Percentiles rank a stretch among this genome's conserved stretches.
Conservation (phyloP, 2,113 vertebrate genomes). For the Neodontobutis hainanensis region DNA sequence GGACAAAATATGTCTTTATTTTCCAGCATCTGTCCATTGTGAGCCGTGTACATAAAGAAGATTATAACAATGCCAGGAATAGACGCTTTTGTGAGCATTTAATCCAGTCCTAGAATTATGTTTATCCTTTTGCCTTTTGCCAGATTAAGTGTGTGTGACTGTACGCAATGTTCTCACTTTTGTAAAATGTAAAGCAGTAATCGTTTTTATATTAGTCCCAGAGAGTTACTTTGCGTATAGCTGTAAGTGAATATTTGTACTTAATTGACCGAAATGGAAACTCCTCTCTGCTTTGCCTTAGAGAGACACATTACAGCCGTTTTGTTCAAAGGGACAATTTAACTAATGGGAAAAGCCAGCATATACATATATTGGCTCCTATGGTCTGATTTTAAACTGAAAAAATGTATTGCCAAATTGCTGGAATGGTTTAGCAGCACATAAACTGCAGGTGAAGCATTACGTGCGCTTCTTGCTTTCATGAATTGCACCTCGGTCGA, state of each 20-base stretch:
- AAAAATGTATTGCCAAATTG: not conserved
- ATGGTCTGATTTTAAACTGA: not conserved
- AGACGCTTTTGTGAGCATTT: too few relatives aligned
- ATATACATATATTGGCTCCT: slow-evolving; percentile 4
- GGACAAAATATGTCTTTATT: too few relatives aligned
- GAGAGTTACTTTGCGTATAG: not conserved
- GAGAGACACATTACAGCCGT: slow-evolving; percentile 19
- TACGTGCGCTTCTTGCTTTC: not conserved
- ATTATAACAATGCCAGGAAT: too few relatives aligned
- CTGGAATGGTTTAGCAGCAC: not conserved
- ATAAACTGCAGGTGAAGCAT: slow-evolving; percentile 6
- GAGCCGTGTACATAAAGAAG: too few relatives aligned
- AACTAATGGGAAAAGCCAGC: not conserved
- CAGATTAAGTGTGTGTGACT: too few relatives aligned
- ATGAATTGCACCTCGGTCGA: not conserved
- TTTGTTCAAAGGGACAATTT: slow-evolving; percentile 9
- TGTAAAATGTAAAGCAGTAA: not conserved
- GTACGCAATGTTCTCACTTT: too few relatives aligned
- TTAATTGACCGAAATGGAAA: slow-evolving; percentile 46
- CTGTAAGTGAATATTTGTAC: slow-evolving; percentile 29
- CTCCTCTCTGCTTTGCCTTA: slow-evolving; percentile 11
- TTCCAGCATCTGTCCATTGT: too few relatives aligned
- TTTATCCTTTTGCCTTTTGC: too few relatives aligned
- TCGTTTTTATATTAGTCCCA: slow-evolving; percentile 24
- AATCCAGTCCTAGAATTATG: too few relatives aligned